phyloP scores from a whole-genome alignment of 2,888 invertebrate genomes.

The Coremacera marginata region DNA sequence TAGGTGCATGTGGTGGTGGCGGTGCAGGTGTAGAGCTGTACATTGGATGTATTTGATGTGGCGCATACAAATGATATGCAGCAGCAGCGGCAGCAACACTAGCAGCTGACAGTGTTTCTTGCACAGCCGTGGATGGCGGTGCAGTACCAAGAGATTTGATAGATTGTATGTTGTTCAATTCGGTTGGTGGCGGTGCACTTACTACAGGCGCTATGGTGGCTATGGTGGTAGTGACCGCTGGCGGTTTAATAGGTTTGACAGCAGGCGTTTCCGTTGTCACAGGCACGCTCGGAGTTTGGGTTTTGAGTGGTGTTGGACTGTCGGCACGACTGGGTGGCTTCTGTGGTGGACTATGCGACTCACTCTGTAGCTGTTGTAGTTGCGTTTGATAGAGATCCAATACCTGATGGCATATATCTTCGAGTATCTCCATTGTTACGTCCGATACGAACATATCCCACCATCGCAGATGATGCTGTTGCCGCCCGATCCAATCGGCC shows the following conservation, averaged over 20 bases:
- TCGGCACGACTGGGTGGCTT: conserved; percentile 76
- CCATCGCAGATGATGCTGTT: conserved; percentile 86
- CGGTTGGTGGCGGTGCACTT: conserved; percentile 35
- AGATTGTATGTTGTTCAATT: conserved; percentile 61
- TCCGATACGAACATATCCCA: conserved; percentile 99
- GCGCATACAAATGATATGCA: conserved; percentile 49
- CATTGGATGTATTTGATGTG: conserved; percentile 52
- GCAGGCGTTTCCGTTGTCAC: conserved; percentile 46
- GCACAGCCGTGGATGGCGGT: conserved; percentile 43
- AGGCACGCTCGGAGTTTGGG: conserved; percentile 40
- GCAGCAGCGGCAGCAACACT: conserved; percentile 41
- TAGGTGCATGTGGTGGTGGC: conserved; percentile 55
- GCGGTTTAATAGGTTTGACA: conserved; percentile 46
- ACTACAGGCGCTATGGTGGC: not conserved
- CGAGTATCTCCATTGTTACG: conserved; percentile 91
- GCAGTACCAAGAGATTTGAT: conserved; percentile 60
- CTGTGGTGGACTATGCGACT: conserved; percentile 69
- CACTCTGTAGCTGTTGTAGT: conserved; percentile 73
- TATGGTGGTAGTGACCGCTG: not conserved
- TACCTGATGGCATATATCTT: conserved; percentile 97
- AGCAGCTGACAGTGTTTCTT: conserved; percentile 43
- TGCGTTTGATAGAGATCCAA: conserved; percentile 88
- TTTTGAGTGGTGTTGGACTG: conserved; percentile 69
- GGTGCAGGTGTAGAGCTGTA: conserved; percentile 70
- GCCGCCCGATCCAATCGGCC: conserved; percentile 89